Evolutionary conservation across 2,113 vertebrate species (phyloP).

Genomic region (Gallinago media): DNA sequence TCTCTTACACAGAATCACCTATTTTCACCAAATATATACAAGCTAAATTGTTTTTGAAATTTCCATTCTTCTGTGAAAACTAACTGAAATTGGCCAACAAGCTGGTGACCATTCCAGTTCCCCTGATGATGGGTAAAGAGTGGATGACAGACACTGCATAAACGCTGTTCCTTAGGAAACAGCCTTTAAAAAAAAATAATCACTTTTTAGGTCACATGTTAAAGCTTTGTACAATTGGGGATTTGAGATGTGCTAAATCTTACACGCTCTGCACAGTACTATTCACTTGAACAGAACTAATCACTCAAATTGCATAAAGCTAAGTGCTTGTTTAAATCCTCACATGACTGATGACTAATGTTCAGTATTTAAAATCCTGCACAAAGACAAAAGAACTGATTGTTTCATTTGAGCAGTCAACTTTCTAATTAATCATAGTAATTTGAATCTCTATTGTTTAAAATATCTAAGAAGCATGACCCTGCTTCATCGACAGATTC

Average conservation of each 20-base stretch:
- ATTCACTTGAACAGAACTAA: constrained; percentile 58
- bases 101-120: neutral
- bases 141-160: neutral
- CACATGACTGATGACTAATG: constrained; percentile 64
- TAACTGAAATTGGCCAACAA: neutral
- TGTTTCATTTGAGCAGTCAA: constrained; percentile 33
- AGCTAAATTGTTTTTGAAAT: neutral
- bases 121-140: fast-evolving
- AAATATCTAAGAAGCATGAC: neutral
- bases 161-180: constrained; percentile 26
- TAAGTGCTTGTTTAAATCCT: constrained; percentile 66
- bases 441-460: neutral
- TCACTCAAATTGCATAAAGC: constrained; percentile 57
- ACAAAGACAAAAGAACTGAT: constrained; percentile 21
- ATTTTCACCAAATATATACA: neutral
- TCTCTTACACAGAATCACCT: neutral
- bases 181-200: neutral
- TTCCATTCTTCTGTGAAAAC: neutral
- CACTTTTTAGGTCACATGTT: constrained; percentile 13
- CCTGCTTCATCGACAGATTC: neutral
- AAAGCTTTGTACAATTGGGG: constrained; percentile 19
- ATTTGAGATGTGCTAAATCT: constrained; percentile 50
- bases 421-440: neutral
- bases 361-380: constrained; percentile 37
- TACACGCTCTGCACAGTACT: neutral